Evolutionary conservation across 2,797 vertebrate species (phyloP).

Genomic region (Aselliscus stoliczkanus): DNA sequence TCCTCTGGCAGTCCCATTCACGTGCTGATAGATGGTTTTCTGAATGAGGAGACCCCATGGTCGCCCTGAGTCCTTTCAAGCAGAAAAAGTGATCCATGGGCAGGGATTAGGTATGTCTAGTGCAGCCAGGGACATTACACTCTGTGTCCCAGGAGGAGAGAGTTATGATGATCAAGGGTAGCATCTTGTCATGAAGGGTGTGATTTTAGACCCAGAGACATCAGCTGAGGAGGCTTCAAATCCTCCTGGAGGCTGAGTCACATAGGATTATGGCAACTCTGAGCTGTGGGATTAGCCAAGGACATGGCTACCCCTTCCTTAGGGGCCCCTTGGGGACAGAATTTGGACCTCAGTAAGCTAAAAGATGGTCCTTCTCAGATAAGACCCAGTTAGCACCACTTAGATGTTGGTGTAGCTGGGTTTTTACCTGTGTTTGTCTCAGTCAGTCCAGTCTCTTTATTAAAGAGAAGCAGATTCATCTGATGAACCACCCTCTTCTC

Average conservation of each 20-base stretch:
- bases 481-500: not conserved
- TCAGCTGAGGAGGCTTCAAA: not conserved
- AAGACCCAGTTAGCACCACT: not conserved
- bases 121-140: not conserved
- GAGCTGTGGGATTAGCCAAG: not conserved
- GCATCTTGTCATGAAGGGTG: not conserved
- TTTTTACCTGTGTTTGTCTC: not conserved
- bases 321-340: not conserved
- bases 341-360: not conserved
- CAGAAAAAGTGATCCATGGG: not conserved
- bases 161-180: not conserved
- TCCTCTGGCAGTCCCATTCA: not conserved
- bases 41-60: not conserved
- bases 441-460: not conserved
- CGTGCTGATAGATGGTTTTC: not conserved
- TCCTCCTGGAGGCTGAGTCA: not conserved
- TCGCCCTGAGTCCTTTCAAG: not conserved
- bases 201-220: not conserved
- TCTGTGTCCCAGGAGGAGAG: not conserved
- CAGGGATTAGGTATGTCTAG: not conserved
- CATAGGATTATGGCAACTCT: not conserved
- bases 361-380: not conserved
- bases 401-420: not conserved
- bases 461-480: not conserved
- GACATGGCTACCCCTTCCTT: not conserved